Base-by-base conservation (phyloP, 2,797 vertebrate species). In the Hylomyscus alleni region DNA sequence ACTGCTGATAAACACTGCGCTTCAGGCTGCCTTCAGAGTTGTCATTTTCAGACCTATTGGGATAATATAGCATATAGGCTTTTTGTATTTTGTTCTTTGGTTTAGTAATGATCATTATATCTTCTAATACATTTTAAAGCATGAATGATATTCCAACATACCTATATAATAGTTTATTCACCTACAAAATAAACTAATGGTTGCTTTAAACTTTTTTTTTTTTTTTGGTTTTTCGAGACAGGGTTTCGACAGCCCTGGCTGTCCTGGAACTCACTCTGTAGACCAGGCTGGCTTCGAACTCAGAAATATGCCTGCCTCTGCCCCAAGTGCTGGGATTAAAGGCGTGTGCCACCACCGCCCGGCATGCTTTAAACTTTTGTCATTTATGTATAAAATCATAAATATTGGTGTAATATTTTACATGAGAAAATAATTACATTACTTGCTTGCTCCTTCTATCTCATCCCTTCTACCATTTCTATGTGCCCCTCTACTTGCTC, bases 401-500 rank as follows among this genome's bases (percentile, higher is more conserved):
- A 58, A 44, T 40, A 62, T 62, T 14, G 44, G 24, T 44, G 15
- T 1, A 83, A 26, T 11, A 31, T 62, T 62, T 62, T 44, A 62
- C 4, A 31, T 62, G 7, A 62, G 6, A 81, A 81, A 14, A 56
- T 81, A 13, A 56, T 37, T 82, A 8, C 0, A 56, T 24, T 20
- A 37, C 22, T 82, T 20, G 24, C 22, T 82, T 0, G 1, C 54
- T 58, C 11, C 34, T 58, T 37, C 20, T 56, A 22, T 82, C 37
- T 82, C 12, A 82, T 58, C 22, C 3, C 12, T 82, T 58, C n/a
- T 82, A 58, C 6, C 6, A 58, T 58, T 58, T 7, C 54, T 24
- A 47, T 65, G 29, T 84, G 40, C 0, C 5, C 4, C 29, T 6
- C 65, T 0, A 47, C 3, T 31, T 1, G 0, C 9, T 44, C 37